These are phyloP conservation scores for Ahaetulla prasina DNA, from an alignment of 2,113 vertebrate genomes.

Conservation along the genomic window DNA sequence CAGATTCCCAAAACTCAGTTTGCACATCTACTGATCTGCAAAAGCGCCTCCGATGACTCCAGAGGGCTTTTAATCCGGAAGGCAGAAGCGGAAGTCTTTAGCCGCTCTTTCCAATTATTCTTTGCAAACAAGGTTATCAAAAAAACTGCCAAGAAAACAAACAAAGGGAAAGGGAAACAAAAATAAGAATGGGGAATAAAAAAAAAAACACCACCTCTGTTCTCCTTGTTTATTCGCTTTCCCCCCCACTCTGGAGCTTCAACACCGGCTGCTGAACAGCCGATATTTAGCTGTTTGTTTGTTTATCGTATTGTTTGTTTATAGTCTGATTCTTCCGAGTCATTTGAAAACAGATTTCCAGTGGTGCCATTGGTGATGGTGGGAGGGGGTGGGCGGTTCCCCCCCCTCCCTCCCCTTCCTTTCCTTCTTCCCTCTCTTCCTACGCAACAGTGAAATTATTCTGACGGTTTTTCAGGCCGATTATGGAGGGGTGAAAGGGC, in stretches of 20 bases:
- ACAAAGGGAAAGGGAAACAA: background rate
- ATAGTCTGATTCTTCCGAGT: background rate
- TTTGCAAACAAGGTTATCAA: background rate
- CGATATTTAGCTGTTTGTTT: background rate
- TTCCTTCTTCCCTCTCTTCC: background rate
- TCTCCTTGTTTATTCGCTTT: background rate
- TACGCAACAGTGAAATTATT: background rate
- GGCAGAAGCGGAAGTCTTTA: background rate
- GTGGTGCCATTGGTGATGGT: background rate
- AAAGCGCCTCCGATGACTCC: background rate
- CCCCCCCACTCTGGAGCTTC: background rate
- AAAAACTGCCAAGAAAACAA: background rate
- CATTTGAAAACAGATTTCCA: background rate
- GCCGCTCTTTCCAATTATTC: background rate
- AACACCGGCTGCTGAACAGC: background rate
- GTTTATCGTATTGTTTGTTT: background rate
- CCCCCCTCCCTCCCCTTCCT: background rate
- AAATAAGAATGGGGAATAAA: background rate
- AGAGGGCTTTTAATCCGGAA: background rate
- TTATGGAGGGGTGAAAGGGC: background rate
- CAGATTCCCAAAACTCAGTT: background rate
- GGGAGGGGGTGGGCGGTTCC: rapidly evolving
- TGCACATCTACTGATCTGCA: background rate
- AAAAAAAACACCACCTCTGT: background rate
- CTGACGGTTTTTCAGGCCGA: slow-evolving; percentile 31